Evolutionary conservation across 2,797 vertebrate species (phyloP).

Genomic region (Cossypha polioptera): DNA sequence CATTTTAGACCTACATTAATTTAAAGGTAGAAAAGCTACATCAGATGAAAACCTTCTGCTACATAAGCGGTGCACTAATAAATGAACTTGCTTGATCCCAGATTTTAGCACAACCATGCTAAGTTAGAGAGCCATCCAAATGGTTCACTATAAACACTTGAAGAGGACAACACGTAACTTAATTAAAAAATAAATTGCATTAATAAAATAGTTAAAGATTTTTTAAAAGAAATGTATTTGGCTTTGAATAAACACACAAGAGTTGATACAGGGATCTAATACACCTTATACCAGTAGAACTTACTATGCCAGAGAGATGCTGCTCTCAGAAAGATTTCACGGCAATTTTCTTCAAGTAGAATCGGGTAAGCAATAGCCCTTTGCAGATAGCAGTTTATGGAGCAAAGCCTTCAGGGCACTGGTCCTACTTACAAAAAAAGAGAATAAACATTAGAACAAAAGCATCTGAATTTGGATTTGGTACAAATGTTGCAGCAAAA

Average conservation of each 20-base stretch:
- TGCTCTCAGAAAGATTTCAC: background rate
- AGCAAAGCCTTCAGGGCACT: background rate
- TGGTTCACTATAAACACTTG: background rate
- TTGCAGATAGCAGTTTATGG: background rate
- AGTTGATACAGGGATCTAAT: background rate
- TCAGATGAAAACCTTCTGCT: slow-evolving; percentile 38
- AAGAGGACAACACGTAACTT: background rate
- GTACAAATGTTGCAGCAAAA: background rate
- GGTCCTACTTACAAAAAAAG: background rate
- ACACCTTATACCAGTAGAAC: background rate
- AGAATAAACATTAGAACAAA: background rate
- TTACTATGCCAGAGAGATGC: background rate
- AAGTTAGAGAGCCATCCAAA: background rate
- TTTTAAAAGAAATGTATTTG: background rate
- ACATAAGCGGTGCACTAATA: background rate
- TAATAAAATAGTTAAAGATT: background rate
- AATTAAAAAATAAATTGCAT: background rate
- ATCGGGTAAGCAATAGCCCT: background rate
- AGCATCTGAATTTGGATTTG: background rate
- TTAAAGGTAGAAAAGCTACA: background rate
- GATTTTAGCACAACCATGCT: background rate
- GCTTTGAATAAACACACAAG: background rate
- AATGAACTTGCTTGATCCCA: background rate
- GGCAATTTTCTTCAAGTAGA: background rate
- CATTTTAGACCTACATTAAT: background rate